Base-by-base conservation (phyloP, 1,140 invertebrate species). In the Caenorhabditis latens region DNA sequence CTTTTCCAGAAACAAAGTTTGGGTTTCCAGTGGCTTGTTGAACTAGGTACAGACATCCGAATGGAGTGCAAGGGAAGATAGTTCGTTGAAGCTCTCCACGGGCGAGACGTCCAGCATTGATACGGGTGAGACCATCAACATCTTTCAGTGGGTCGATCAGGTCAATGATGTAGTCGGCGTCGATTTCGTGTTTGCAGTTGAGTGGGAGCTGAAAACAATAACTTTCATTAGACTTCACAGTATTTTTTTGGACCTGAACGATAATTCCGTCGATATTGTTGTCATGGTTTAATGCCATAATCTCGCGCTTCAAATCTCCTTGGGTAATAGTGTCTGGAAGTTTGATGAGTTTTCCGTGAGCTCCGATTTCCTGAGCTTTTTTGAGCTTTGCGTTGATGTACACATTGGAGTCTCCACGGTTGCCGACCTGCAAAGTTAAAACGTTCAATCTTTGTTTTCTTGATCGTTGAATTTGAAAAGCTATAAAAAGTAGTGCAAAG, bases 311-410 rank as follows among this genome's bases (percentile, higher is more conserved):
- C 65, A 92, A 85, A 94, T 99, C 96, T 63, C 93, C 90, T 94
- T 99, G 96, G 14, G 96, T 97, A 19, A 95, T 96, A 13, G 95
- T 95, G 13, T 95, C 95, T 0, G 96, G 95, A 87, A 99, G 93
- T 90, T 96, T 95, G 0, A 98, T 93, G 91, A 97, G 96, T 85
- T 95, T 94, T 0, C 96, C 96, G 24, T 94, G 92, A 53, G 99
- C 97, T 85, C 98, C 98, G 89, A 99, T 96, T 90, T 97, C 96
- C 46, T 93, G 94, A 0, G 97, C 97, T 9, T 96, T 96, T 93
- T 96, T 97, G 24, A 98, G 95, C 94, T 99, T 99, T 95, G 97
- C 97, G 58, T 96, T 94, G 92, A 99, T 99, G 93, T 99, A 99
- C 9, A 99, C 97, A 94, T 99, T 99, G n/a, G 98, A 99, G 93